Conservation (phyloP, 2,888 invertebrate genomes). For the Tholera decimalis region DNA sequence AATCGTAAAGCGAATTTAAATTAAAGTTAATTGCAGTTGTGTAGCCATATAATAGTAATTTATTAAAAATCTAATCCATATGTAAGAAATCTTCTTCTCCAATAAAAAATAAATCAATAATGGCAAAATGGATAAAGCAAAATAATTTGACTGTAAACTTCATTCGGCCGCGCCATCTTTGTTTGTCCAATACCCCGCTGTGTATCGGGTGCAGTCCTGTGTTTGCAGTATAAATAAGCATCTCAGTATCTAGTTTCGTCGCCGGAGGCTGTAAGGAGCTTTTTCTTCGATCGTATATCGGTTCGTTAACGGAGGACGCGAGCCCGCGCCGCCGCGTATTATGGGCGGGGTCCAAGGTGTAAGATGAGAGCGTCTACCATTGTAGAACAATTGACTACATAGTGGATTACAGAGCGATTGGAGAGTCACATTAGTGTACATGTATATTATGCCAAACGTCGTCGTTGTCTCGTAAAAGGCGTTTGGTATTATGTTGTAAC, state of each 20-base stretch:
- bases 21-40: too few species aligned
- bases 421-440: background rate
- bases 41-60: too few species aligned
- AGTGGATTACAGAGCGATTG: background rate
- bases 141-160: background rate
- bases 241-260: slow-evolving; percentile 59
- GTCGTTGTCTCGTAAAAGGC: too few species aligned
- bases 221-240: slow-evolving; percentile 57
- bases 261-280: slow-evolving; percentile 56
- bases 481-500: too few species aligned
- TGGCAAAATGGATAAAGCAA: too few species aligned
- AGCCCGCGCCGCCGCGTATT: slow-evolving; percentile 53
- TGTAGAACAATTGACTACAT: background rate
- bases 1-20: too few species aligned
- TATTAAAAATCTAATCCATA: too few species aligned
- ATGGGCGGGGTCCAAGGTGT: slow-evolving; percentile 13
- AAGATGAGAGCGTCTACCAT: background rate
- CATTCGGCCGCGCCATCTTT: background rate
- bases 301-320: slow-evolving; percentile 69
- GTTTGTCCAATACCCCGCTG: slow-evolving; percentile 30
- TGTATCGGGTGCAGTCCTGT: slow-evolving; percentile 33
- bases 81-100: too few species aligned
- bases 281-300: slow-evolving; percentile 67
- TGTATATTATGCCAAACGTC: too few species aligned
- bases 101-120: too few species aligned